Base-by-base conservation (phyloP, 2,797 vertebrate species). In the Taeniopygia guttata region DNA sequence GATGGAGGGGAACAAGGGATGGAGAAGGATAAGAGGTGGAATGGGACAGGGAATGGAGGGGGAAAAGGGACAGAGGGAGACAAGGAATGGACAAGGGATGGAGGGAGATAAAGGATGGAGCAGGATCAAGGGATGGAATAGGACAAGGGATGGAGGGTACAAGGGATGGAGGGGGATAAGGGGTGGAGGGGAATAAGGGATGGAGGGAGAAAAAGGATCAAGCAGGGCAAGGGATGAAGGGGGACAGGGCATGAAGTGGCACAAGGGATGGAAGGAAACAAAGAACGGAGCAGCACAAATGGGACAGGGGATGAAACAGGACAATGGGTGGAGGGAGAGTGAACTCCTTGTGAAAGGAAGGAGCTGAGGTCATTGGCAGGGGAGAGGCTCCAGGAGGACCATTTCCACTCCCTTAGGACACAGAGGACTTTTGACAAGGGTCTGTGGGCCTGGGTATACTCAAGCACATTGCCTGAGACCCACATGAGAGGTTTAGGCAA, bases 91-190 rank as follows among this genome's bases (percentile, higher is more conserved):
- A n/a, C n/a, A n/a, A n/a, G n/a, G 21, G 8, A n/a, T 29, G 15
- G 10, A 45, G 4, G 0, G 5, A 6, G 0, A 36, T 0, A 36
- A 22, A 5, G 20, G 7, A 22, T 18, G 22, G 9, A 43, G 14
- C 9, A 3, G 10, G 2, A 2, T 11, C n/a, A 48, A 38, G 29
- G 40, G 42, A 20, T 12, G 49, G 38, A 43, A 7, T 12, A 13
- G 40, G 46, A 22, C 3, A 17, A 45, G 10, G 25, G 18, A 34
- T 27, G 30, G 23, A 72, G 9, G 1, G 7, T 3, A 43, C 1
- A 29, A 19, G 4, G 32, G 9, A 27, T 32, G 17, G 5, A 46
- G 20, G 1, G 5, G 3, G 0, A 56, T 0, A 48, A 27, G 2
- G 29, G 2, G 14, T 32, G 5, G 9, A 64, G 16, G 32, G 21